Evolutionary conservation across 2,113 vertebrate genomes (phyloP), one percentile per base, ranked within the genome.

Genomic region (Pomatorhinus ruficollis): DNA sequence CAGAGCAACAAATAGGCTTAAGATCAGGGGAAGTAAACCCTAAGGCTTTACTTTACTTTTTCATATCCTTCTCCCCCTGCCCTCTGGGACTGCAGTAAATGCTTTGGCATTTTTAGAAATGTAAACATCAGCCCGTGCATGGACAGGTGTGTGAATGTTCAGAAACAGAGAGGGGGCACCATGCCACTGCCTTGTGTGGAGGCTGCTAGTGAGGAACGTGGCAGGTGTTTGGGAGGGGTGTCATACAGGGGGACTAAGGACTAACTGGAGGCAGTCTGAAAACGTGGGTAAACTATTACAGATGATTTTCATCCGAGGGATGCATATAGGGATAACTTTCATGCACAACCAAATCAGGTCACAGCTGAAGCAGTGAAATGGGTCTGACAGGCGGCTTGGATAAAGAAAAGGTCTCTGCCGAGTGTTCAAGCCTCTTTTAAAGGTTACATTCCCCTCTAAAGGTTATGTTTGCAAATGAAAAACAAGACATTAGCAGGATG

Each of bases 401-500:
- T 66, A 33, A 76, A 63, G 82, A 81, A 75, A 78, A 76, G 24
- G 23, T 61, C 37, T 90, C 75, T 59, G 10, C 3, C 5, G 78
- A 47, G 35, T 33, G 17, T 50, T 24, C 25, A 80, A 45, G 65
- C 72, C 57, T 91, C 57, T 94, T 84, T 69, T 76, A 91, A 94
- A 94, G 78, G 94, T 94, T 91, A 88, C 75, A 78, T 91, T 96
- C 84, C 79, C 25, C 47, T 77, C 64, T 95, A 88, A 96, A 95
- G 75, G 84, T 90, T 96, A 75, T 79, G 42, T 86, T 88, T 93
- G 87, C 64, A 91, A 85, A 86, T 1, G 18, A 80, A 96, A 85
- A 91, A 33, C 53, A 72, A 69, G 78, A 63, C 35, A 30, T 77
- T 88, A 83, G 28, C 17, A 42, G 54, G 4, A 28, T 59, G 64